Evolutionary conservation across 2,888 invertebrate genomes (phyloP), one percentile per base, ranked within the genome.

Genomic region (Hydraecia micacea): DNA sequence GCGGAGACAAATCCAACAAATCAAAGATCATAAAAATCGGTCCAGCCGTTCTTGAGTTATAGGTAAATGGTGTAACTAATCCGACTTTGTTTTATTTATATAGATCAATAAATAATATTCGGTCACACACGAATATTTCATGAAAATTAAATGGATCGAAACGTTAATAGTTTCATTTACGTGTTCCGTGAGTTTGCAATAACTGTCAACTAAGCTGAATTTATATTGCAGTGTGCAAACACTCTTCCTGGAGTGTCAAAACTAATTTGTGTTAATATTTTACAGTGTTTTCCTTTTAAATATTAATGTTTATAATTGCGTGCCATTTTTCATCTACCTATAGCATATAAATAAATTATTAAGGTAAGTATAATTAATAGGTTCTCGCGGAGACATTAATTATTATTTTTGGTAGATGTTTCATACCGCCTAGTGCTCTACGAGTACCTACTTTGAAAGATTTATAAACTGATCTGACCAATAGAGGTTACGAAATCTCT

Each of bases 131-230:
- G 18, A 77, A 71, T 84, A 77, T 84, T 84, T 62, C 15, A 62
- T 60, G 55, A 58, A 73, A 83, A 60, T 63, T 15, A 55, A 81
- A 71, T 67, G 15, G 21, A 52, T 36, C 65, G 13, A 65, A 69
- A 75, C 58, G 39, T 67, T 70, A 70, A 77, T 83, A 75, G 62
- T 74, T 72, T 49, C 7, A 78, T 75, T 76, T 81, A 60, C 72
- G 72, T 75, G 66, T 77, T 74, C 46, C 42, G 52, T 71, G 65
- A 73, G 70, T 79, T 75, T 66, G 82, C 73, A 79, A 86, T 86
- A 81, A 81, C 74, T 87, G 87, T 83, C 86, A 79, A 77, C 80
- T 73, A 79, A 81, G 75, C 75, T 55, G 62, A 82, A 87, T 87
- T 80, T 86, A 86, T 84, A 74, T 52, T 32, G 58, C 68, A 25